Evolutionary conservation across 2,113 vertebrate genomes (phyloP), one percentile per base, ranked within the genome.

Genomic region (Asarcornis scutulata): DNA sequence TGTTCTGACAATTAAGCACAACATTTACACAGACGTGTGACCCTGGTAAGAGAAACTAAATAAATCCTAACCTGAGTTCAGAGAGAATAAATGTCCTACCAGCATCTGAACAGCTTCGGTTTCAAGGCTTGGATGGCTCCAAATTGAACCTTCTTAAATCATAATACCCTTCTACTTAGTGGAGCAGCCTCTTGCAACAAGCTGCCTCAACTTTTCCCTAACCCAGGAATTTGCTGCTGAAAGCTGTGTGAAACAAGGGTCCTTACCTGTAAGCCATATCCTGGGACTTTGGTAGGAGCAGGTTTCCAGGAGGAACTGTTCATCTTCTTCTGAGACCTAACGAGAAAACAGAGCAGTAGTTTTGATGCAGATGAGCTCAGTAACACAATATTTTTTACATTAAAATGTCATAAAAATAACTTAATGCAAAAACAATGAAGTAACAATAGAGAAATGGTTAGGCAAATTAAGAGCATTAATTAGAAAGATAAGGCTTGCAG

Each of bases 181-280:
- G 34, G 68, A 69, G 73, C 7, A 74, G 13, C 34, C 60, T 17
- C 11, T 17, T 13, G 20, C 18, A 52, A 32, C 29, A 55, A 59
- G 25, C 32, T 48, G 29, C 74, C 31, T 16, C 5, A 91, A 13
- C 2, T 26, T 12, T 4, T 46, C 46, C 36, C 79, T 11, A 1
- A 2, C 13, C 34, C 17, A 2, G 11, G 50, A 11, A 27, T 13
- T 25, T 17, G 31, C 40, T 59, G 11, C 42, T 7, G 15, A 31
- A 29, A 44, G 60, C 26, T 9, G 16, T 6, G 29, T 0, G 0
- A 59, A 74, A 52, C 1, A 20, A 34, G 22, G 0, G 1, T 4
- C 86, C 97, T 53, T 69, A 99, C 99, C 97, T 98, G 99, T 6
- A 99, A 98, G 11, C 99, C 99, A 29, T 99, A 99, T 34, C 98